Evolutionary conservation across 2,888 invertebrate genomes (phyloP).

Genomic region (Xanthorhoe spadicearia): DNA sequence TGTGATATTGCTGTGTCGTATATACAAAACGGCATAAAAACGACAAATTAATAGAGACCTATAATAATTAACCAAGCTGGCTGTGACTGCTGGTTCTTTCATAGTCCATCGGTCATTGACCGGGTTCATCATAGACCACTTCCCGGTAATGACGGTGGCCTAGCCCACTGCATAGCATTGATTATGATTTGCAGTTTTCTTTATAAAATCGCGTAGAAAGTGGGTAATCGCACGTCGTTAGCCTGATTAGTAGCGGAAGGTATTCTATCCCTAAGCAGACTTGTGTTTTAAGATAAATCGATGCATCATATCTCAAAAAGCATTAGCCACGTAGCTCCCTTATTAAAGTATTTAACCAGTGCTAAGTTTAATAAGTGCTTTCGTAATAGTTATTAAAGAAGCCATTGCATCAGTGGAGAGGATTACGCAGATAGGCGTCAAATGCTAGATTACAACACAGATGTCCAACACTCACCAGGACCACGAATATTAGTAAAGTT

Average conservation of each 20-base stretch:
- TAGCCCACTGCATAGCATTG: constrained; percentile 5
- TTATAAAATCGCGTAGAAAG: constrained; percentile 16
- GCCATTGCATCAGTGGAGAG: not conserved
- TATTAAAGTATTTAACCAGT: not conserved
- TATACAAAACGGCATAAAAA: too few species aligned
- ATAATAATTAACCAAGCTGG: too few species aligned
- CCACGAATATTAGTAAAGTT: constrained; percentile 20
- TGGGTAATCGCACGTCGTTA: constrained; percentile 14
- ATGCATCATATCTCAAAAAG: too few species aligned
- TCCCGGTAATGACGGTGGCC: constrained; percentile 4
- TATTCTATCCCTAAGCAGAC: too few species aligned
- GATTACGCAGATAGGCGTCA: not conserved
- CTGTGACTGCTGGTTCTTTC: too few species aligned
- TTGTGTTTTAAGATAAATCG: too few species aligned
- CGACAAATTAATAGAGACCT: too few species aligned
- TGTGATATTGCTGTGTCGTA: too few species aligned
- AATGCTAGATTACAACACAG: not conserved
- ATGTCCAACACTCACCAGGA: constrained; percentile 7
- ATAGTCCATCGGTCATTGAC: not conserved
- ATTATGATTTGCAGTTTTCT: constrained; percentile 10
- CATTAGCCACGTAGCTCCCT: too few species aligned
- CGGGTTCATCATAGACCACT: constrained; percentile 5
- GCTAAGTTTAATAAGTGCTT: not conserved
- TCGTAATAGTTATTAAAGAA: not conserved
- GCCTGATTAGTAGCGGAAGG: constrained; percentile 4